Evolutionary conservation across 2,888 invertebrate species (phyloP).

Genomic region (Polymixis flavicincta): DNA sequence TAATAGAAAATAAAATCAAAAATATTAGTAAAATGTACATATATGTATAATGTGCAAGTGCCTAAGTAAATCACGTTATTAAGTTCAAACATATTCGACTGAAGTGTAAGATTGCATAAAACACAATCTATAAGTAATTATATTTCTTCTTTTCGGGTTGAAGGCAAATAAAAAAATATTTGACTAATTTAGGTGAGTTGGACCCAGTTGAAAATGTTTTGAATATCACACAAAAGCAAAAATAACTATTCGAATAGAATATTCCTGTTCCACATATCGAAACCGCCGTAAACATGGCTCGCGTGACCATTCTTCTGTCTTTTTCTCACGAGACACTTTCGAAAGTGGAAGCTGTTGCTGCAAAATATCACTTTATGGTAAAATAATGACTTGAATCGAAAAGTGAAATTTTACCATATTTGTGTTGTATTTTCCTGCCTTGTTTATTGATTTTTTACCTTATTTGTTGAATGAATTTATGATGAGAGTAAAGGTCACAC

Average conservation of each 20-base stretch:
- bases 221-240: conserved; percentile 3
- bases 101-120: neutral
- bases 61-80: neutral
- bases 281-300: conserved; percentile 59
- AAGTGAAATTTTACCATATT: conserved; percentile 54
- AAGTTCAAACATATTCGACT: neutral
- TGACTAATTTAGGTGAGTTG: neutral
- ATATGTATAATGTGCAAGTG: too few species aligned
- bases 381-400: conserved; percentile 58
- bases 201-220: conserved; percentile 4
- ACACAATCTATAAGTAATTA: neutral
- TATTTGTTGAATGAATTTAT: conserved; percentile 49
- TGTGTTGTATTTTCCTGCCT: conserved; percentile 23
- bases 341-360: conserved; percentile 66
- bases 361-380: conserved; percentile 67
- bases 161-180: neutral
- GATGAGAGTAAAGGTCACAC: conserved; percentile 8
- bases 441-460: conserved; percentile 40
- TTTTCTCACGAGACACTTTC: conserved; percentile 67
- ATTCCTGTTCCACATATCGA: conserved; percentile 57
- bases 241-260: conserved; percentile 39
- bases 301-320: conserved; percentile 71
- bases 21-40: neutral
- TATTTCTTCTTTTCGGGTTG: neutral
- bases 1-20: neutral